Evolutionary conservation across 2,797 vertebrate species (phyloP).

Genomic region (Pachyuromys duprasi): DNA sequence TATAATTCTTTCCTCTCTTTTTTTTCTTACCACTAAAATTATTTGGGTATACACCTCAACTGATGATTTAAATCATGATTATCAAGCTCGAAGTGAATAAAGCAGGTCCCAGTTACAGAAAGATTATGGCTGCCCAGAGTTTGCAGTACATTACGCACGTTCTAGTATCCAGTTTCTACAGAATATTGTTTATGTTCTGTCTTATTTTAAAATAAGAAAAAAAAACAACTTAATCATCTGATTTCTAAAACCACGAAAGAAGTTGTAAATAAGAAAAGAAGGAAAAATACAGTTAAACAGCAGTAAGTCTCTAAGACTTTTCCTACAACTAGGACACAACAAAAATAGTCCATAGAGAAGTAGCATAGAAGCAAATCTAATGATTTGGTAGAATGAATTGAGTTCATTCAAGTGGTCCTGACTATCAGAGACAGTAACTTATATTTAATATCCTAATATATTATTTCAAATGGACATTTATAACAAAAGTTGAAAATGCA

Average conservation of each 20-base stretch:
- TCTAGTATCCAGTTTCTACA: conserved; percentile 48
- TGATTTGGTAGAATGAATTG: background rate
- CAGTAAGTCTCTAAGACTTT: background rate
- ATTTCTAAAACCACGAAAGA: conserved; percentile 41
- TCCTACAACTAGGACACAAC: background rate
- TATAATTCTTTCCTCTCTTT: background rate
- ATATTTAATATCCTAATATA: conserved; percentile 23
- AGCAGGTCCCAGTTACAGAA: background rate
- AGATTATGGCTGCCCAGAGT: background rate
- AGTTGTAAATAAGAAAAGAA: background rate
- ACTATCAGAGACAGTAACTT: conserved; percentile 23
- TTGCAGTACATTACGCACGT: background rate
- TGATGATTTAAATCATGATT: conserved; percentile 42
- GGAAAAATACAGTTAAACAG: background rate
- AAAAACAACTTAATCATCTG: background rate
- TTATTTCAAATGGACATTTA: conserved; percentile 39
- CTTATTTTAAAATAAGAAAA: conserved; percentile 29
- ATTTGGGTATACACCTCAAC: background rate
- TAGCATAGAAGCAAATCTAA: background rate
- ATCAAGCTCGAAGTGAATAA: background rate
- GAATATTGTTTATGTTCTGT: background rate
- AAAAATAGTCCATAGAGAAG: background rate
- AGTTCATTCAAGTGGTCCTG: background rate
- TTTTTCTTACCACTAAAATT: background rate
- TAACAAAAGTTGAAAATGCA: conserved; percentile 14